Base-by-base conservation (phyloP, 2,113 vertebrate species). In the Zosterops japonicus region DNA sequence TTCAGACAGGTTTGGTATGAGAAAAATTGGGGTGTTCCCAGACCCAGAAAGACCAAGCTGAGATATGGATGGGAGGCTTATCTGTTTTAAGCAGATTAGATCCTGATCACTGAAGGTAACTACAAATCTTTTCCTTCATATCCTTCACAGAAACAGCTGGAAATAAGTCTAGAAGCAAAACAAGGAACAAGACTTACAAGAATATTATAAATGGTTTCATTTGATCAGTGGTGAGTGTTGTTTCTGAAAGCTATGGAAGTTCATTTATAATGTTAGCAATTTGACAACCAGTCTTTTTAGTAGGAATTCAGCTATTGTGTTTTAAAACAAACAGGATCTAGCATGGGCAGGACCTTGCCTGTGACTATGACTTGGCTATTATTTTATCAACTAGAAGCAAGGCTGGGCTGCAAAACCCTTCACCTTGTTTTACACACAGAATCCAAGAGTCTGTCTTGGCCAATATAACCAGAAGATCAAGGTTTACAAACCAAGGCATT, bases 321-420 rank as follows among this genome's bases (percentile, higher is more conserved):
- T 92, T 80, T 80, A 64, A 92, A 94, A 87, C 41, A 46, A 88
- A 86, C 56, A 86, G 85, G 88, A 92, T 64, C 72, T n/a, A 36
- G 18, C 36, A 76, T 28, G 55, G 80, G 46, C 4, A 5, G 46
- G 49, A 59, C 52, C 61, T 12, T 59, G 64, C 68, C 60, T 41
- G 42, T 42, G 50, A 49, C 78, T 93, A 88, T 39, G n/a, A 68
- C 68, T 77, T 77, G 42, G 46, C 39, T 71, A 75, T 44, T 78
- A 76, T 64, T 83, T 87, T 71, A 87, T 71, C 80, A 60, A 20
- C 75, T 39, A 63, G 27, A 47, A 81, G 53, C 24, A 79, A 94
- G 49, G 60, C 35, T 67, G 60, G 56, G 35, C 47, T 89, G 72
- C 55, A 83, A 86, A 90, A 29, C 47, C 55, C 63, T 92, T 94